These are phyloP conservation scores for Lepeophtheirus salmonis DNA, from an alignment of 1,140 invertebrate genomes.

Conservation along the genomic window DNA sequence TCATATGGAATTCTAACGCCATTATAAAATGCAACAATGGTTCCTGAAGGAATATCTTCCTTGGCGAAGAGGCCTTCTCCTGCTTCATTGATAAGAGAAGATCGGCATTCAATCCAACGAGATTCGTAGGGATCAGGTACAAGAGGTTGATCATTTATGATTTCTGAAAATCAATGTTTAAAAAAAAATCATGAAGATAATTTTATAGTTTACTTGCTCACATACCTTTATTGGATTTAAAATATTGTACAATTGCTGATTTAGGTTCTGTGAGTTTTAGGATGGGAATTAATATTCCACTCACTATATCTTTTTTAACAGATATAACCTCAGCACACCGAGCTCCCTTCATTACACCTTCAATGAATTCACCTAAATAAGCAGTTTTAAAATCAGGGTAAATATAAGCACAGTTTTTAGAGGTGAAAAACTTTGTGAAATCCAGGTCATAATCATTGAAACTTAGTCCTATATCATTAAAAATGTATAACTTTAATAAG, in stretches of 20 bases:
- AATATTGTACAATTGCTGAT: background rate
- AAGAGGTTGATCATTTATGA: conserved; percentile 1
- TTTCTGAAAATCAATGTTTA: background rate
- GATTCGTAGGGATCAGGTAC: conserved; percentile 12
- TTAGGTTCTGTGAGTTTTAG: background rate
- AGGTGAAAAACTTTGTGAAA: conserved; percentile 4
- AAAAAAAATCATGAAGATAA: background rate
- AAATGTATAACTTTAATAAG: background rate
- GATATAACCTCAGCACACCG: background rate
- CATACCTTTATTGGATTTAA: conserved; percentile 1
- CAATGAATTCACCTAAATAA: background rate
- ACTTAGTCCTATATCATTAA: background rate
- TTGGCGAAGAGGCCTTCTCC: conserved; percentile 12
- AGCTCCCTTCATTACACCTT: conserved; percentile 1
- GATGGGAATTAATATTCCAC: background rate
- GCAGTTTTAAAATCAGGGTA: conserved; percentile 12
- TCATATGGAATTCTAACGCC: conserved; percentile 6
- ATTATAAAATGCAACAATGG: conserved; percentile 15
- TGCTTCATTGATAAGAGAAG: background rate
- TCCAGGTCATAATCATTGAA: background rate
- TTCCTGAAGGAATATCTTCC: conserved; percentile 4
- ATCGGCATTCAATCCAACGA: background rate
- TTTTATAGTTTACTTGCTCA: too few species aligned
- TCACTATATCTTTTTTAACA: background rate
- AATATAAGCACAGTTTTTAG: background rate